Conservation (phyloP, 1,140 invertebrate species). For the Streblospio benedicti region DNA sequence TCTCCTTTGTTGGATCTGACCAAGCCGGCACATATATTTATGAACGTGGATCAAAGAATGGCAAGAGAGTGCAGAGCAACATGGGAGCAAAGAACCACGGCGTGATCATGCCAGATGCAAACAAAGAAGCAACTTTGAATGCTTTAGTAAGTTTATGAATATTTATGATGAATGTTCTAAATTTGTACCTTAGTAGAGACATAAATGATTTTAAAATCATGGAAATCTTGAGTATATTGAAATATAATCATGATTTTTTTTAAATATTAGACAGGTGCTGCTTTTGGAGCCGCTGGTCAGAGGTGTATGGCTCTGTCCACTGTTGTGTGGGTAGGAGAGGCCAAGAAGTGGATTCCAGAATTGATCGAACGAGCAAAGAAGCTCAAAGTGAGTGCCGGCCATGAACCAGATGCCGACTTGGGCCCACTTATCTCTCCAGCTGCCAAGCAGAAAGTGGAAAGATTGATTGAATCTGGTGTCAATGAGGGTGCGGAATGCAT, state of each 20-base stretch:
- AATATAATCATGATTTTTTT: neutral
- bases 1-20: conserved; percentile 97
- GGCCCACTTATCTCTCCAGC: conserved; percentile 92
- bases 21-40: conserved; percentile 94
- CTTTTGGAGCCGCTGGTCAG: conserved; percentile 83
- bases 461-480: conserved; percentile 77
- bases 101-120: conserved; percentile 90
- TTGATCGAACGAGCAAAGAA: conserved; percentile 75
- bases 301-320: conserved; percentile 98
- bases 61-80: conserved; percentile 95
- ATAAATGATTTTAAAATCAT: neutral
- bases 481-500: conserved; percentile 81
- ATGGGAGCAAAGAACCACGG: conserved; percentile 99
- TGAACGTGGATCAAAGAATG: conserved; percentile 72
- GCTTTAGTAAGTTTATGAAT: conserved; percentile 25
- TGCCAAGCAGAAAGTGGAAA: conserved; percentile 76
- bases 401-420: conserved; percentile 83
- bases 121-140: conserved; percentile 91
- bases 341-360: conserved; percentile 89
- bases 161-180: neutral
- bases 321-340: conserved; percentile 90
- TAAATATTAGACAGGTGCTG: conserved; percentile 72
- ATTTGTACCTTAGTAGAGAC: neutral
- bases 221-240: neutral
- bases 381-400: conserved; percentile 86